Percentiles rank a stretch among this genome's conserved stretches.
phyloP scores from a whole-genome alignment of 1,140 invertebrate genomes.

The Drosophila ercepeae region DNA sequence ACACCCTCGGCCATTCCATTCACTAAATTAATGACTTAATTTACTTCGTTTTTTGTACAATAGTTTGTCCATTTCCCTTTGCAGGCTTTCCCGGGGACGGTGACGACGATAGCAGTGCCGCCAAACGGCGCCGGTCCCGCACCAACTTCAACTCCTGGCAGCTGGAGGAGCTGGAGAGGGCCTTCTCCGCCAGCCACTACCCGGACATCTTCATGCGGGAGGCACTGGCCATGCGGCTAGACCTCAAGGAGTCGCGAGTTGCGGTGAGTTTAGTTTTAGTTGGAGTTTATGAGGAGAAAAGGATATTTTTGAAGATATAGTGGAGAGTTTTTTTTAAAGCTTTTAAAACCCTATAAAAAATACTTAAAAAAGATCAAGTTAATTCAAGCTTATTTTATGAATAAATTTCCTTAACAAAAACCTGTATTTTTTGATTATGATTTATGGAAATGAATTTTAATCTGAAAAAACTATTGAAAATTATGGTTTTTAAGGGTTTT shows the following conservation, averaged over 20 bases:
- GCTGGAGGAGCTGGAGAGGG: slow-evolving; percentile 98
- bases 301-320: no score
- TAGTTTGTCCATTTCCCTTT: slow-evolving; percentile 14
- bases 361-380: no score
- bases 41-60: slow-evolving; percentile 4
- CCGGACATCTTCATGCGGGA: slow-evolving; percentile 99
- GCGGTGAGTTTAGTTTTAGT: slow-evolving; percentile 91
- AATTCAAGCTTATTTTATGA: no score
- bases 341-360: no score
- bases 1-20: slow-evolving; percentile 2
- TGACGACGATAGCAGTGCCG: slow-evolving; percentile 83
- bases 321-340: no score
- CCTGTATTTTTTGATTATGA: neutral
- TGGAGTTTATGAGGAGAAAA: neutral
- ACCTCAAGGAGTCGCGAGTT: slow-evolving; percentile 98
- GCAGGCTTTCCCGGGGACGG: slow-evolving; percentile 83
- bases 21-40: slow-evolving; percentile 31
- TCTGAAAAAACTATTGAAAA: no score
- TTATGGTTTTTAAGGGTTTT: no score
- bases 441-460: no score
- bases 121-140: slow-evolving; percentile 93
- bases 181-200: slow-evolving; percentile 98
- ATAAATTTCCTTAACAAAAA: no score
- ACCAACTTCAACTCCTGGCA: slow-evolving; percentile 99
- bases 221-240: slow-evolving; percentile 96